Evolutionary conservation across 2,797 vertebrate species (phyloP), one percentile per base, ranked within the genome.

Genomic region (Poecile montanus): DNA sequence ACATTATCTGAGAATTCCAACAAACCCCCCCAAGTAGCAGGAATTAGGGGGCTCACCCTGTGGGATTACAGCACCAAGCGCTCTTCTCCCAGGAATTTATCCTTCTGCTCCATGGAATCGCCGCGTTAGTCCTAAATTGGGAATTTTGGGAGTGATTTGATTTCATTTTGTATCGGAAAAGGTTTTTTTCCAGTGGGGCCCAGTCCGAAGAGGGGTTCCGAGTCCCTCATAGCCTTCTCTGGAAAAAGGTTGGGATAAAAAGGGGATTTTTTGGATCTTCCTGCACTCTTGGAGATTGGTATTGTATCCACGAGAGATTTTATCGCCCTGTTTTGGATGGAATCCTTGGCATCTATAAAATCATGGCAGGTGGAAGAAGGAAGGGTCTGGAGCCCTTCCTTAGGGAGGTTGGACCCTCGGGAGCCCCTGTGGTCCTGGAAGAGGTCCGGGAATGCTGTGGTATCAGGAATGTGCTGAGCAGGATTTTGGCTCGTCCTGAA

Each of bases 1-100:
- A 93, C 89, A 85, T 95, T 95, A 89, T 97, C 94, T 95, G 51
- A 88, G 93, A 96, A 95, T 79, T 88, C 95, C 74, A 90, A 62
- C 71, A 18, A 25, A 34, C 4, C 50, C 42, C 75, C 4, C 47
- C 12, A 10, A 80, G 81, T 62, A 94, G 91, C 85, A 62, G 90
- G 91, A 87, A 78, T 75, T 73, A 34, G 78, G 89, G 89, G 25
- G 23, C 25, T 45, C 73, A 11, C 54, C 71, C 54, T 2, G 9
- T 18, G 86, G 66, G 85, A 63, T 87, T 4, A 6, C 10, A 6
- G 74, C 84, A 56, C 65, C 65, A 5, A 48, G 73, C 73, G 30
- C 74, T 71, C 73, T 56, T 19, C 51, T 65, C 51, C 63, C 29
- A 27, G 58, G 45, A 65, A 65, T 79, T 79, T 19, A 2, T 65